Evolutionary conservation across 2,888 invertebrate genomes (phyloP), one percentile per base, ranked within the genome.

Genomic region (Sturmia bella): DNA sequence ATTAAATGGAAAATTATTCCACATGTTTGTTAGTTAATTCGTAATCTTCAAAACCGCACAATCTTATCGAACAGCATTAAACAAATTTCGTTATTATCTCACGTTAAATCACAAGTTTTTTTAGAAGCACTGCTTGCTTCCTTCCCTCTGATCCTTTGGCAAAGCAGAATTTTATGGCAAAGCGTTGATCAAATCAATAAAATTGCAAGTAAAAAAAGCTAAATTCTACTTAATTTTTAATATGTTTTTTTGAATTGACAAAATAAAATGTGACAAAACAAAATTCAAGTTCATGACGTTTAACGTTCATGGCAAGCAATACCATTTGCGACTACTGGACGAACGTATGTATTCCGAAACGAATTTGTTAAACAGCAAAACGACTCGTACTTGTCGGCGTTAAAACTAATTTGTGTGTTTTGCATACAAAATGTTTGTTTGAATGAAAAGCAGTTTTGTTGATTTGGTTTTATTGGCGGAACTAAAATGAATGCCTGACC

Each of bases 321-420:
- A 56, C 43, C n/a, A 56, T 68, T 54, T 48, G 19, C 19, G 39
- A 43, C 68, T 59, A 59, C 21, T 74, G 48, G 24, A 43, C n/a
- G n/a, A n/a, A n/a, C n/a, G n/a, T n/a, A n/a, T n/a, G 24, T 32
- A 32, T 32, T 32, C 17, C 17, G 39, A 21, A 39, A 74, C 43
- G 12, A 59, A 68, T 68, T 76, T 61, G 68, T 43, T 68, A 37
- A 69, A 24, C 17, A 39, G 1, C 52, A 32, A 41, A 39, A 13
- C 66, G 27, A 66, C 48, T 66, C 27, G 74, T 48, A 66, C 45
- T 73, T 63, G 56, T 37, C 56, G 56, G 32, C 39, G 15, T 74
- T 32, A 74, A 64, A 37, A 64, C 13, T 64, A 24, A 64, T 39
- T 45, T 90, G 85, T 93, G 94, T 2, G 93, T 92, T 0, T 93